phyloP scores from a whole-genome alignment of 2,888 invertebrate genomes.

The Standfussiana lucernea region DNA sequence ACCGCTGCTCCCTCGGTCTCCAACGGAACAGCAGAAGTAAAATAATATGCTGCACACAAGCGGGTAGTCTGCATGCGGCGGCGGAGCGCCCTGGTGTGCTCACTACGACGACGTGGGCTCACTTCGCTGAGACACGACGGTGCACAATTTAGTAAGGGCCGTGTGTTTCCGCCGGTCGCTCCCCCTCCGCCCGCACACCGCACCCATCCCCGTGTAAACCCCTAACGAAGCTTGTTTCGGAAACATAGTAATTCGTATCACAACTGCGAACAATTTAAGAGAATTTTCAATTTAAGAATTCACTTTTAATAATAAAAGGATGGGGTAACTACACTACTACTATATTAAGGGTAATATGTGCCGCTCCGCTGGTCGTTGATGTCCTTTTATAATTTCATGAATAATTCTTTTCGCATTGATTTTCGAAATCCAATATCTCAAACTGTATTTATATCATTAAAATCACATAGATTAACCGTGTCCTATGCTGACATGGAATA shows the following conservation, averaged over 20 bases:
- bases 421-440: background rate
- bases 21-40: background rate
- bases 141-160: conserved; percentile 22
- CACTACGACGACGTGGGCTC: background rate
- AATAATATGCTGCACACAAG: no score
- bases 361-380: background rate
- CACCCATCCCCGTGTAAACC: background rate
- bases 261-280: conserved; percentile 13
- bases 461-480: background rate
- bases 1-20: no score
- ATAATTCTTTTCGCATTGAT: background rate
- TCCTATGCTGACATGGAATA: background rate
- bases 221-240: conserved; percentile 39
- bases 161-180: background rate
- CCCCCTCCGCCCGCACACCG: background rate
- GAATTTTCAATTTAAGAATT: conserved; percentile 22
- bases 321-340: background rate
- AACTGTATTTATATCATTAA: background rate
- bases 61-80: background rate
- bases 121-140: background rate
- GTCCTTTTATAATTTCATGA: background rate
- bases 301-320: background rate
- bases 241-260: conserved; percentile 35
- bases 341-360: background rate
- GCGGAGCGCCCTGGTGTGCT: background rate